Percentiles rank a stretch among this genome's conserved stretches.
Conservation (phyloP, 2,113 vertebrate species). For the Arothron firmamentum region DNA sequence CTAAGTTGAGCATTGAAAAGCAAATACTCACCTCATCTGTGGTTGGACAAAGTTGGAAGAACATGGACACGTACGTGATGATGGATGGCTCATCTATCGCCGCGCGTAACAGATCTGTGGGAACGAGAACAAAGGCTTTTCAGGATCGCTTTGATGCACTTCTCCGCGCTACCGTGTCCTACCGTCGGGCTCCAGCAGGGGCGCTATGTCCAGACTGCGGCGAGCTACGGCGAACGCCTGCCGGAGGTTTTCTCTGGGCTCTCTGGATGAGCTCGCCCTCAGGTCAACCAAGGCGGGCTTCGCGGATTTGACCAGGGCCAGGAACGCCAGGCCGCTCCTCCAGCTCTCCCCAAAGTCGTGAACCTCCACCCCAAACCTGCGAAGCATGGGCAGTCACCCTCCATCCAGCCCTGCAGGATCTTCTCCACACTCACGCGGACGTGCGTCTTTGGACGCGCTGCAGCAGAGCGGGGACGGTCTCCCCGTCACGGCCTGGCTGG, state of each 20-base stretch:
- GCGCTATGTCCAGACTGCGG: slow-evolving; percentile 77
- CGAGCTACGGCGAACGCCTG: slow-evolving; percentile 83
- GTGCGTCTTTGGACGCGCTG: slow-evolving; percentile 86
- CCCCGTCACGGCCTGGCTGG: slow-evolving; percentile 83
- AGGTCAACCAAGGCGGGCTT: slow-evolving; percentile 83
- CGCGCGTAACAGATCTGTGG: slow-evolving; percentile 78
- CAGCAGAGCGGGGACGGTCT: slow-evolving; percentile 83
- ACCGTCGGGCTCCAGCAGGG: slow-evolving; percentile 90
- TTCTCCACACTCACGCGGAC: slow-evolving; percentile 77
- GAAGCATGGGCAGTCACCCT: background rate
- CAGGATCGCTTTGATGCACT: background rate
- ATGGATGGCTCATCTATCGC: slow-evolving; percentile 86
- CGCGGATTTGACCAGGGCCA: slow-evolving; percentile 85
- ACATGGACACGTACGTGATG: slow-evolving; percentile 87
- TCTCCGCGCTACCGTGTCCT: background rate
- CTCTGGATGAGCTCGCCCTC: slow-evolving; percentile 78
- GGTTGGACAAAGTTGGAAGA: slow-evolving; percentile 78
- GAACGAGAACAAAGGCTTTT: background rate
- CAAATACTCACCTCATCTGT: slow-evolving; percentile 47
- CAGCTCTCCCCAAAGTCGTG: slow-evolving; percentile 88
- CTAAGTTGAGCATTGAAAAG: too few relatives aligned
- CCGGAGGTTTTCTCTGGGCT: slow-evolving; percentile 79
- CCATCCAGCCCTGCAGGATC: background rate
- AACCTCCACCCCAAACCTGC: slow-evolving; percentile 85
- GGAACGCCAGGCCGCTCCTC: slow-evolving; percentile 87